Evolutionary conservation across 2,888 invertebrate genomes (phyloP), one percentile per base, ranked within the genome.

Genomic region (Cremastobaeus sp.): DNA sequence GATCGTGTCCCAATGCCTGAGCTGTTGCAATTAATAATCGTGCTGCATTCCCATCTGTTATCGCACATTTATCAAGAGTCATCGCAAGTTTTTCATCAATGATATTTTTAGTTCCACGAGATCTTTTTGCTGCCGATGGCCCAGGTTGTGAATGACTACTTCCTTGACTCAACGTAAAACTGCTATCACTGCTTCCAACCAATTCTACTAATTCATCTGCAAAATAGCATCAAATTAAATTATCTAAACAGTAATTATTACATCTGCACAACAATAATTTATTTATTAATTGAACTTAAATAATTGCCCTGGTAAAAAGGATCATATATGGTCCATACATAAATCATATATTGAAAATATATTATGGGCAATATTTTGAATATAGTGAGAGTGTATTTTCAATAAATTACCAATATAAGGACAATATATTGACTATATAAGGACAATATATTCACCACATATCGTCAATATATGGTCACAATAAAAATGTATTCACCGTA

Each of bases 11-110:
- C 59, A 30, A 77, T 41, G 35, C 72, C 41, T 76, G 70, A 21
- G 39, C 73, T 25, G 73, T 43, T 9, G 75, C 68, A 59, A 54
- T 54, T 41, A 76, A 65, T 48, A 75, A 43, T 32, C 73, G 69
- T 25, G 59, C 59, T 3, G 72, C 59, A 59, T 78, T 74, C 39
- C 74, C 35, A 52, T 77, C 68, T 34, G 59, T 64, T 35, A 76
- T 47, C 54, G 62, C 69, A 41, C 68, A 77, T 62, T 74, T 76
- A 50, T 79, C 76, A 9, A 79, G 45, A 32, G 73, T 72, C n/a
- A 75, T 71, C 20, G 68, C 72, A 28, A 78, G 45, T 74, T 76
- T 77, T 43, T 74, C 70, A 47, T 71, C 57, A 1, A 77, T 47
- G 25, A 79, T 70, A 34, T 76, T 70, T 21, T 66, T 32, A 28